Percentiles rank a stretch among this genome's conserved stretches.
phyloP scores from a whole-genome alignment of 2,797 vertebrate genomes.

The Uromys caudimaculatus region DNA sequence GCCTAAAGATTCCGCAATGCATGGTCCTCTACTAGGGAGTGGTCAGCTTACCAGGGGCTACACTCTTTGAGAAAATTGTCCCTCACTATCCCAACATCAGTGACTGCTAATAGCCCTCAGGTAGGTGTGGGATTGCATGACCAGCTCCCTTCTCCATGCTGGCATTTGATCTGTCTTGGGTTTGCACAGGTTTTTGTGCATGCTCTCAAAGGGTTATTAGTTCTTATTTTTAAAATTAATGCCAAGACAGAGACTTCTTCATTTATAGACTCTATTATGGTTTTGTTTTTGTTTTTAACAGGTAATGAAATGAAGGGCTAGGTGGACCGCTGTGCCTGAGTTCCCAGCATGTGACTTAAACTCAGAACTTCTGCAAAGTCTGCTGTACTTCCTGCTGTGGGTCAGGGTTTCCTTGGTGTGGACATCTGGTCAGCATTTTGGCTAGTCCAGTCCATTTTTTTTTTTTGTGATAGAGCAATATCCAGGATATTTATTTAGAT shows the following conservation, averaged over 20 bases:
- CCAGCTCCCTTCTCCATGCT: neutral
- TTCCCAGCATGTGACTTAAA: neutral
- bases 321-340: neutral
- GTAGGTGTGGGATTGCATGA: too few species aligned
- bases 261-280: neutral
- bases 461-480: neutral
- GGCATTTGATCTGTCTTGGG: neutral
- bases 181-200: neutral
- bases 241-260: neutral
- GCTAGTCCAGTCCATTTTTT: neutral
- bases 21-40: neutral
- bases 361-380: neutral
- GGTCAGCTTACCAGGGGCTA: neutral
- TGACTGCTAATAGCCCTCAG: too few species aligned
- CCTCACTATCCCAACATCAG: neutral
- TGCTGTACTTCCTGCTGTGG: neutral
- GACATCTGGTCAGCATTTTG: neutral
- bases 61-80: neutral
- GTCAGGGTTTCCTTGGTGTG: neutral
- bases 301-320: neutral
- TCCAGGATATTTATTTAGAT: neutral
- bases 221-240: neutral
- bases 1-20: too few species aligned
- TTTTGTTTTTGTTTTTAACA: neutral
- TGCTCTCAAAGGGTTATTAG: neutral